phyloP scores from a whole-genome alignment of 2,113 vertebrate genomes.

The Anser cygnoides region DNA sequence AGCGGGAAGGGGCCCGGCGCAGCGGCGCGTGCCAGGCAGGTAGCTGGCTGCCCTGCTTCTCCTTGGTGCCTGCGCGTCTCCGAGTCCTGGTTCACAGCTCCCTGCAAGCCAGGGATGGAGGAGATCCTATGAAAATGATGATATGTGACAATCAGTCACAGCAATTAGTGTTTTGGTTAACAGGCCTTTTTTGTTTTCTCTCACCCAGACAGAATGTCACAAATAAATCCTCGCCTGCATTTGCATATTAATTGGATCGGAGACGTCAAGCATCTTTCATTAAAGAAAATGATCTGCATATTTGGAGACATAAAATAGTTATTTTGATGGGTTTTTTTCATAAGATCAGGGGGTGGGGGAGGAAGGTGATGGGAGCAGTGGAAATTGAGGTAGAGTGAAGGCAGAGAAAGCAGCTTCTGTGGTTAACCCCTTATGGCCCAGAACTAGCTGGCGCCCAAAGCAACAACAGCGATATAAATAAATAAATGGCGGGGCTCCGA shows the following conservation, averaged over 20 bases:
- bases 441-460: conserved; percentile 70
- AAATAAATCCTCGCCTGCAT: conserved; percentile 99
- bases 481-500: not conserved
- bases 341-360: conserved; percentile 87
- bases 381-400: conserved; percentile 89
- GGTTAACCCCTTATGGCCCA: conserved; percentile 77
- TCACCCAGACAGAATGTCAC: conserved; percentile 99
- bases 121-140: conserved; percentile 98
- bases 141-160: conserved; percentile 99
- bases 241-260: conserved; percentile 99
- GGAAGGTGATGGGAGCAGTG: conserved; percentile 95
- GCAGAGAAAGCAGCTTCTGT: conserved; percentile 71
- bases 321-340: conserved; percentile 94
- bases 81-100: conserved; percentile 78
- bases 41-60: conserved; percentile 79
- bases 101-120: conserved; percentile 88
- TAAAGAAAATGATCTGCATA: conserved; percentile 99
- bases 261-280: conserved; percentile 99
- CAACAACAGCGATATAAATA: conserved; percentile 63
- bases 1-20: conserved; percentile 16
- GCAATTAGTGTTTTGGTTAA: conserved; percentile 99
- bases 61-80: conserved; percentile 77
- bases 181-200: conserved; percentile 99
- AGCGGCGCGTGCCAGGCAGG: conserved; percentile 66
- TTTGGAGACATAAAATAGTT: conserved; percentile 99